Evolutionary conservation across 2,888 invertebrate genomes (phyloP).

Genomic region (Odontothrips loti): DNA sequence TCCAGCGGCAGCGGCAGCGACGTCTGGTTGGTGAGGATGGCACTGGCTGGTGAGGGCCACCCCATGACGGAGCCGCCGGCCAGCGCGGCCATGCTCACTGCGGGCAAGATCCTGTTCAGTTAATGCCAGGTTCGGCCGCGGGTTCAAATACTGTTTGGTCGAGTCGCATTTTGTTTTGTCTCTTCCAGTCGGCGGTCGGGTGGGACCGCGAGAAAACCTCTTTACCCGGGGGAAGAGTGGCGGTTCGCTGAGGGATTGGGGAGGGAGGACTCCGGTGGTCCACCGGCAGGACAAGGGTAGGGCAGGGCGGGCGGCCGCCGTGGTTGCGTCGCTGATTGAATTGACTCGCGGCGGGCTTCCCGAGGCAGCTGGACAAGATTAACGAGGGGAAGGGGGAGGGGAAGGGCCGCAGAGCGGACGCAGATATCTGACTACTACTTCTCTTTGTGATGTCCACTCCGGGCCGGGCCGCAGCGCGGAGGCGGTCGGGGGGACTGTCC

Average conservation of each 20-base stretch:
- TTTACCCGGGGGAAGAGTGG: too few species aligned
- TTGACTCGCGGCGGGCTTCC: slow-evolving; percentile 1
- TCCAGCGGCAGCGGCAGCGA: slow-evolving; percentile 41
- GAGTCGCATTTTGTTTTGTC: too few species aligned
- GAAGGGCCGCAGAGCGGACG: neutral
- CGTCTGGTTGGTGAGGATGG: slow-evolving; percentile 42
- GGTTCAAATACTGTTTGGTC: too few species aligned
- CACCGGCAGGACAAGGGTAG: neutral
- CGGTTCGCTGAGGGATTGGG: neutral
- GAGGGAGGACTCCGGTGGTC: neutral
- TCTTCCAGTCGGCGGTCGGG: too few species aligned
- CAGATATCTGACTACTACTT: slow-evolving; percentile 13
- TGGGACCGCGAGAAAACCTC: too few species aligned
- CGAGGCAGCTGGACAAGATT: slow-evolving; percentile 13
- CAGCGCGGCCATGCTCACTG: slow-evolving; percentile 55
- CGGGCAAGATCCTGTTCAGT: neutral
- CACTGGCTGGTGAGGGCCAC: slow-evolving; percentile 57
- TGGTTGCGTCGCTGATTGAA: slow-evolving; percentile 5
- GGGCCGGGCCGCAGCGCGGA: neutral
- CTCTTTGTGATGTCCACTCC: slow-evolving; percentile 15
- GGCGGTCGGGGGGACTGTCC: neutral
- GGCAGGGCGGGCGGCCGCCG: neutral
- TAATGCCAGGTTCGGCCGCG: neutral
- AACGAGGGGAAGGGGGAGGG: neutral
- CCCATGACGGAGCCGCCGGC: slow-evolving; percentile 56